These are phyloP conservation scores for Jordanella pulchra DNA, from an alignment of 2,797 vertebrate species.

Conservation along the genomic window DNA sequence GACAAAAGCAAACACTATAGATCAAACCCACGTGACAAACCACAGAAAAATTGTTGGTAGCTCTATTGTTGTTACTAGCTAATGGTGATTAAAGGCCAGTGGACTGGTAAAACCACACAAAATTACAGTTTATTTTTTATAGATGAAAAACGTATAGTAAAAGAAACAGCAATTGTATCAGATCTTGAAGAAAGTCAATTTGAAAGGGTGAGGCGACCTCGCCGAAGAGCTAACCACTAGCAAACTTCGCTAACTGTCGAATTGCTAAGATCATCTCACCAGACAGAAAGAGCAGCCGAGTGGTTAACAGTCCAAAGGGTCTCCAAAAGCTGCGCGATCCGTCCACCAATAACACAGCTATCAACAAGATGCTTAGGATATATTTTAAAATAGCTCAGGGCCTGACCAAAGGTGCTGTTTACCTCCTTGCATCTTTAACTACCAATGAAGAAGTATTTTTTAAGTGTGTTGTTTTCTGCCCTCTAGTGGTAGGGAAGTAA, in stretches of 20 bases:
- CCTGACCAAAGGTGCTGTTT: slow-evolving; percentile 48
- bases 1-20: background rate
- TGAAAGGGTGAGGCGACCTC: background rate
- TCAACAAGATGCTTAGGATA: background rate
- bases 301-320: background rate
- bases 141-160: too few species aligned
- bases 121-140: background rate
- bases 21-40: slow-evolving; percentile 14
- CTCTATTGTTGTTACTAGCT: background rate
- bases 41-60: background rate
- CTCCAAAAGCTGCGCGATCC: background rate
- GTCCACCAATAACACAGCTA: background rate
- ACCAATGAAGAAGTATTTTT: slow-evolving; percentile 54
- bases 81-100: too few species aligned
- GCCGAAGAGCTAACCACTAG: slow-evolving; percentile 25
- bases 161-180: background rate
- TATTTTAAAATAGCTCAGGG: slow-evolving; percentile 2
- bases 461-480: background rate
- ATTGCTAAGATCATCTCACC: slow-evolving; percentile 49
- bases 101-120: background rate
- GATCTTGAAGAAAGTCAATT: background rate
- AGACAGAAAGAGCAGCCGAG: background rate
- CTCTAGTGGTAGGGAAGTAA: slow-evolving; percentile 3
- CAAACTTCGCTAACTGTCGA: slow-evolving; percentile 14
- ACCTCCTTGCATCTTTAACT: slow-evolving; percentile 23